A percentile compares a stretch with the other conserved stretches of the same genome.
Evolutionary conservation across 2,113 vertebrate species (phyloP).

Genomic region (Melanerpes formicivorus): DNA sequence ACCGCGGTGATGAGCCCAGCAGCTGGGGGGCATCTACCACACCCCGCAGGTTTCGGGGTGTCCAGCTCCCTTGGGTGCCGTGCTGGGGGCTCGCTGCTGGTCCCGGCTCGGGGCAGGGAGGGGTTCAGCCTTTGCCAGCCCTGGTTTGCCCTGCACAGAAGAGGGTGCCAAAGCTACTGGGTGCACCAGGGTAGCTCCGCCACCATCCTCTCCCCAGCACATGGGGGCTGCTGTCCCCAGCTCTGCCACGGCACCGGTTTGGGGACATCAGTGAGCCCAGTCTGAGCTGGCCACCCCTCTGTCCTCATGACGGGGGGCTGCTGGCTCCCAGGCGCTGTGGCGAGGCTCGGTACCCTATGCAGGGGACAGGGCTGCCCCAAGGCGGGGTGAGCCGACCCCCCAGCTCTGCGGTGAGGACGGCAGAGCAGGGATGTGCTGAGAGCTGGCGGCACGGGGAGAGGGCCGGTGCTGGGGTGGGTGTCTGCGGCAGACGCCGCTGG

Average conservation of each 20-base stretch:
- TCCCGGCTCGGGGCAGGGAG: not conserved
- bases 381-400: rapidly evolving
- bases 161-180: rapidly evolving
- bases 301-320: not conserved
- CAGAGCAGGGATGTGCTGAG: not conserved
- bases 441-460: not conserved
- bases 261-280: not conserved
- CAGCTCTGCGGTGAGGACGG: not conserved
- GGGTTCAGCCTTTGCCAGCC: not conserved
- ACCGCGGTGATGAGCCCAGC: not conserved
- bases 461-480: rapidly evolving
- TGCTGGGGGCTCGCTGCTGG: rapidly evolving
- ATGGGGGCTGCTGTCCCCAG: rapidly evolving
- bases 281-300: not conserved
- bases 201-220: not conserved
- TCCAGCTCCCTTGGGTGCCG: not conserved
- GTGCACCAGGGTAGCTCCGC: too few relatives aligned
- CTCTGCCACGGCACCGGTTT: rapidly evolving
- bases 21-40: rapidly evolving
- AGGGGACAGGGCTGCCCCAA: not conserved
- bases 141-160: rapidly evolving
- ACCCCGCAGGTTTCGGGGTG: rapidly evolving
- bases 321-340: not conserved
- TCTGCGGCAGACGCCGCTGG: rapidly evolving
- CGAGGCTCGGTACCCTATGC: rapidly evolving